Evolutionary conservation across 2,113 vertebrate genomes (phyloP), one percentile per base, ranked within the genome.

Genomic region (Nerophis lumbriciformis): DNA sequence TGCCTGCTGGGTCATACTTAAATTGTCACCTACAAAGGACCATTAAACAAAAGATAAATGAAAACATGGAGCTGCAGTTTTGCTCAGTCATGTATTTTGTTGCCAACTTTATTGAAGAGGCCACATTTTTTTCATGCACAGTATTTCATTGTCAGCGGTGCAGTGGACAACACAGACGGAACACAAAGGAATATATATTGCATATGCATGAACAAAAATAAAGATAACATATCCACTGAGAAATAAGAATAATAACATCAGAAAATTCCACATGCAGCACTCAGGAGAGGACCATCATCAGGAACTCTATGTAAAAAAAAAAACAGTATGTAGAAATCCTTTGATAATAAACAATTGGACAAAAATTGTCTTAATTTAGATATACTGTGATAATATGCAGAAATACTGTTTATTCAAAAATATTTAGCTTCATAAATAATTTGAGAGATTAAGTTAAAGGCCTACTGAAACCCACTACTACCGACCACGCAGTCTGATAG

Each of bases 271-370:
- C 19, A 53, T 51, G 39, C 6, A 15, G 60, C 36, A 39, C 83
- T 93, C 94, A 98, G 80, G 94, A 93, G 75, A 93, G 91, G 71
- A 99, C 94, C 93, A 97, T 90, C 68, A 88, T 88, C 75, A 92
- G 91, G 88, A 98, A 99, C 82, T 98, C 96, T 98, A 83, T 62
- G 75, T 21, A 61, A 36, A 52, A 63, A 49, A 0, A 57, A 67
- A 67, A 6, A 75, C 15, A 6, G 65, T 45, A 52, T 44, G 42
- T 47, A 8, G 7, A 1, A 54, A 15, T 37, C 21, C 44, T 16
- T n/a, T 6, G 21, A 16, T 19, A 48, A 13, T 48, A 21, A 11
- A 52, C 11, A 45, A 45, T 45, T 11, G 10, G 42, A 52, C 28
- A 28, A 3, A 28, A 28, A 3, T 12, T 52, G 7, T 50, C n/a